phyloP scores from a whole-genome alignment of 1,140 invertebrate genomes.

The Capitella teleta region DNA sequence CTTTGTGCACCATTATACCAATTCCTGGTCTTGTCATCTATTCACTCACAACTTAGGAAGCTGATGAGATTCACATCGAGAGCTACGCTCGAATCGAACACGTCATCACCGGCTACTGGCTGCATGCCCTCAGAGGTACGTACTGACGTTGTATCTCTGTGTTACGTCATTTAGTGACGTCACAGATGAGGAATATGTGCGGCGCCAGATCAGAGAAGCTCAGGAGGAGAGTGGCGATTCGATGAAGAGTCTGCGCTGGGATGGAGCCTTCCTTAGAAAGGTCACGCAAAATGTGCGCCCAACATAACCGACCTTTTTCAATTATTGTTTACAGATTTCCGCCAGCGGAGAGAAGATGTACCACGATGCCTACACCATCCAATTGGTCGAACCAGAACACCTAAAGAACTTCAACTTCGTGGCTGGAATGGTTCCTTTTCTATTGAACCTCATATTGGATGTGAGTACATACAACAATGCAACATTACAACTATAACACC shows the following conservation, averaged over 20 bases:
- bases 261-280: conserved; percentile 34
- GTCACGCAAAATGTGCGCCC: too few species aligned
- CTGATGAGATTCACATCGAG: conserved; percentile 28
- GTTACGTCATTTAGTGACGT: background rate
- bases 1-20: too few species aligned
- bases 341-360: conserved; percentile 35
- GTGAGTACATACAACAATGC: conserved; percentile 19
- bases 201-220: conserved; percentile 19
- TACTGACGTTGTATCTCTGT: background rate
- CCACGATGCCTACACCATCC: conserved; percentile 40
- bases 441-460: conserved; percentile 35
- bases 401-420: conserved; percentile 35
- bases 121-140: conserved; percentile 31
- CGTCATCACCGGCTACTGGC: conserved; percentile 33
- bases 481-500: too few species aligned
- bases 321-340: conserved; percentile 26
- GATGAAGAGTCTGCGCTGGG: conserved; percentile 38
- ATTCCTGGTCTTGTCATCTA: too few species aligned
- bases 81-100: conserved; percentile 36
- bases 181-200: conserved; percentile 38
- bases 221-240: conserved; percentile 23
- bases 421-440: conserved; percentile 37
- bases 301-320: too few species aligned
- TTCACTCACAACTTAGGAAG: conserved; percentile 29
- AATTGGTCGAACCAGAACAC: conserved; percentile 23